Evolutionary conservation across 1,140 invertebrate genomes (phyloP), one percentile per base, ranked within the genome.

Genomic region (Pachypeltis micranthus): DNA sequence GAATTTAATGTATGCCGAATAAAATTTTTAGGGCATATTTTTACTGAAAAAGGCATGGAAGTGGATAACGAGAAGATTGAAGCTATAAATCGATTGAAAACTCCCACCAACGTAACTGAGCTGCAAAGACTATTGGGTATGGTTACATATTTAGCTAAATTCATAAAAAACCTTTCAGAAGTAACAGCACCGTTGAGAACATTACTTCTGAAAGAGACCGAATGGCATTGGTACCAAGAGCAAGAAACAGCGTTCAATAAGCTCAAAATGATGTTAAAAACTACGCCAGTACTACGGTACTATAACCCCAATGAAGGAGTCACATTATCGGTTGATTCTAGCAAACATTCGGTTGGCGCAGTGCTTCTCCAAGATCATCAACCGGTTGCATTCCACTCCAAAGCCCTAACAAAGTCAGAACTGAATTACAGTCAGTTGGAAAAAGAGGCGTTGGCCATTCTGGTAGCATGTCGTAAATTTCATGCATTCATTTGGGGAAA

Each of bases 391-490:
- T 39, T 39, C 31, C 7, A 39, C 67, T 19, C 70, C 69, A 16
- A 64, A 76, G 12, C 67, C 69, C 14, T 75, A 71, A 67, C 67
- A 68, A 19, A 67, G 54, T 16, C 61, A 65, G 51, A 54, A 64
- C 29, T 62, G 29, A 66, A 67, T 2, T 74, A 74, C 61, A 44
- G 56, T 25, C 56, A 58, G n/a, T n/a, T n/a, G n/a, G n/a, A n/a
- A n/a, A n/a, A n/a, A n/a, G n/a, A n/a, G n/a, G n/a, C n/a, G n/a
- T 39, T 39, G 16, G 31, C 31, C 31, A 39, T 66, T 66, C 21
- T 70, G 69, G 19, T 71, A 72, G 47, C 70, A 69, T 47, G 72
- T 73, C 62, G 65, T 60, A 24, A 63, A 70, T 7, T 68, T 66
- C 25, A 69, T 73, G 10, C 44, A 59, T 59, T 69, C 58, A 62